Percentiles rank a stretch among this genome's conserved stretches.
phyloP scores from a whole-genome alignment of 1,140 invertebrate genomes.

The Camponotus vicinus region DNA sequence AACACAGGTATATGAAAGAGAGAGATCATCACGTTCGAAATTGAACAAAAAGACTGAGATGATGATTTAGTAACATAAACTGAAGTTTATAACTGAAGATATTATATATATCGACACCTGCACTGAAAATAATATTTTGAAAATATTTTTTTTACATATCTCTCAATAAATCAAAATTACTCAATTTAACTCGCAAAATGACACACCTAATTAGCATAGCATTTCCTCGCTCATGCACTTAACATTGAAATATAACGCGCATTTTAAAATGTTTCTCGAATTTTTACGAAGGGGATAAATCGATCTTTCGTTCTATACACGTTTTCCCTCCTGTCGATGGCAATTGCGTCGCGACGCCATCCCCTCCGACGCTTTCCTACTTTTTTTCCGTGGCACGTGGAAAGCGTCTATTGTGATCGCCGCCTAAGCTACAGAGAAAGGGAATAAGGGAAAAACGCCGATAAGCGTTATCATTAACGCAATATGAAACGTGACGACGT shows the following conservation, averaged over 20 bases:
- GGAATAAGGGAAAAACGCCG: neutral
- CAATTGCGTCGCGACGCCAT: conserved; percentile 16
- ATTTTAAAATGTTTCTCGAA: conserved; percentile 2
- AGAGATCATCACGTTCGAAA: too few relatives aligned
- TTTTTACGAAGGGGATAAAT: neutral
- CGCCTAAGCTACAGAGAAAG: neutral
- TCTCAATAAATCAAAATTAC: neutral
- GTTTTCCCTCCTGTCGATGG: neutral
- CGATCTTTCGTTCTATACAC: neutral
- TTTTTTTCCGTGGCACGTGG: conserved; percentile 30
- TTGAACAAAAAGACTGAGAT: too few relatives aligned
- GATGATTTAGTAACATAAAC: too few relatives aligned
- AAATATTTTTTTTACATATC: neutral
- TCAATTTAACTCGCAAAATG: neutral
- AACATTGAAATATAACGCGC: neutral
- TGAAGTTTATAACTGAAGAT: too few relatives aligned
- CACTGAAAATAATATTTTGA: neutral
- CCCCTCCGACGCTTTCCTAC: neutral
- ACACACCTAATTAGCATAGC: neutral
- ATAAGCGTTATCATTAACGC: conserved; percentile 37
- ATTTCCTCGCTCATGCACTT: neutral
- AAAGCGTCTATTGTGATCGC: conserved; percentile 34
- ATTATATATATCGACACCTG: too few relatives aligned
- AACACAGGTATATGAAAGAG: too few relatives aligned
- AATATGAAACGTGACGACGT: conserved; percentile 30